These are phyloP conservation scores for Drosophila pegasa DNA, from an alignment of 2,888 invertebrate genomes.

Conservation along the genomic window DNA sequence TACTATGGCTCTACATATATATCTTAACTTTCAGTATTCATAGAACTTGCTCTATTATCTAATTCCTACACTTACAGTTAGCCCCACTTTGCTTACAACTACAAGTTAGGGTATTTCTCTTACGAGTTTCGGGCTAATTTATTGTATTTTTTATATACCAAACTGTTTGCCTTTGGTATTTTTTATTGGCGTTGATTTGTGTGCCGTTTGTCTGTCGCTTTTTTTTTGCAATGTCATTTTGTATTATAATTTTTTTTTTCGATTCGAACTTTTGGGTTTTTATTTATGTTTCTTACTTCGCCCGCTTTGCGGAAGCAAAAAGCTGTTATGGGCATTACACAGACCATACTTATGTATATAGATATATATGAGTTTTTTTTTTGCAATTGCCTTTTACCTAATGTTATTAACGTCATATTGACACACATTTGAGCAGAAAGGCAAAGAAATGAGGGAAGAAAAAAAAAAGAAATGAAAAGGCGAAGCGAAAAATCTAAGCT, in stretches of 20 bases:
- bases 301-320: conserved; percentile 67
- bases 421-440: conserved; percentile 58
- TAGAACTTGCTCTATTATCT: no score
- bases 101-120: background rate
- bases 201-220: background rate
- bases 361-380: conserved; percentile 23
- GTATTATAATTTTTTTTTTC: conserved; percentile 35
- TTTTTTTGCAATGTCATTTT: conserved; percentile 69
- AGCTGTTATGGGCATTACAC: conserved; percentile 37
- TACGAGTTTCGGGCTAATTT: background rate
- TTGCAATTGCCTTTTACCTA: conserved; percentile 69
- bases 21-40: no score
- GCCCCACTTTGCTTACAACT: background rate
- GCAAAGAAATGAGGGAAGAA: conserved; percentile 1
- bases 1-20: no score
- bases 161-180: background rate
- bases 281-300: conserved; percentile 3
- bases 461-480: background rate
- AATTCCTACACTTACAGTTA: no score
- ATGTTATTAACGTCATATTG: conserved; percentile 76
- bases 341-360: background rate
- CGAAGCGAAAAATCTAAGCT: conserved; percentile 69
- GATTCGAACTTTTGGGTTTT: conserved; percentile 51
- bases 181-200: conserved; percentile 3
- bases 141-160: background rate